A percentile compares a stretch with the other conserved stretches of the same genome.
phyloP scores from a whole-genome alignment of 2,113 vertebrate species.

The Ranitomeya variabilis region DNA sequence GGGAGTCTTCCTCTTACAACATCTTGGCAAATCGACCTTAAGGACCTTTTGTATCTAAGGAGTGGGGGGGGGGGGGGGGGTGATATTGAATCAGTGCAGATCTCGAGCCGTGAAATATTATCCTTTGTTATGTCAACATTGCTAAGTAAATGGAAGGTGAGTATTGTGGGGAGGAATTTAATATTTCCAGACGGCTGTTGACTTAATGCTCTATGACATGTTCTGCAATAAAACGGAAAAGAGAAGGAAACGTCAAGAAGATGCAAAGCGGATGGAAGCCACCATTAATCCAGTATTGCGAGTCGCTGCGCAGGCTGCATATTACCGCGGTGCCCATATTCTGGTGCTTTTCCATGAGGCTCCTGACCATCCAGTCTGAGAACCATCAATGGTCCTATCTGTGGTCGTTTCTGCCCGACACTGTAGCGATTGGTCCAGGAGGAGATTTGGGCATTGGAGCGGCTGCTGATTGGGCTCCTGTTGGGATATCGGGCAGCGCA shows the following conservation, averaged over 20 bases:
- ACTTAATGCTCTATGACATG: neutral
- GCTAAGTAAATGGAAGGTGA: slow-evolving; percentile 23
- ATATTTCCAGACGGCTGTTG: neutral
- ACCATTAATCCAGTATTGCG: neutral
- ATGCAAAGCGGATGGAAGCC: neutral
- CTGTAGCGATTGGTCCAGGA: no score
- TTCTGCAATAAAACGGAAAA: neutral
- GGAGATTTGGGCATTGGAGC: no score
- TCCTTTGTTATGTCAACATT: slow-evolving; percentile 18
- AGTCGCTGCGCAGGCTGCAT: neutral
- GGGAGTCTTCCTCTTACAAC: neutral
- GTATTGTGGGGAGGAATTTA: neutral
- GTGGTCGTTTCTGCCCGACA: neutral
- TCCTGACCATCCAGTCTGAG: neutral
- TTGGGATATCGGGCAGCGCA: no score
- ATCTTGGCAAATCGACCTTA: neutral
- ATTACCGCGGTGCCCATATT: neutral
- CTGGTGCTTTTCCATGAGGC: neutral
- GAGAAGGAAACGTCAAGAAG: neutral
- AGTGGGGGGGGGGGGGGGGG: no score
- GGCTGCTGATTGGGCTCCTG: no score
- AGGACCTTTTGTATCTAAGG: neutral
- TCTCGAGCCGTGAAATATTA: neutral
- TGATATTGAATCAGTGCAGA: neutral
- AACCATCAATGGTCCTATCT: neutral